Evolutionary conservation across 1,140 invertebrate genomes (phyloP), one percentile per base, ranked within the genome.

Genomic region (Tetramorium parvispinum): DNA sequence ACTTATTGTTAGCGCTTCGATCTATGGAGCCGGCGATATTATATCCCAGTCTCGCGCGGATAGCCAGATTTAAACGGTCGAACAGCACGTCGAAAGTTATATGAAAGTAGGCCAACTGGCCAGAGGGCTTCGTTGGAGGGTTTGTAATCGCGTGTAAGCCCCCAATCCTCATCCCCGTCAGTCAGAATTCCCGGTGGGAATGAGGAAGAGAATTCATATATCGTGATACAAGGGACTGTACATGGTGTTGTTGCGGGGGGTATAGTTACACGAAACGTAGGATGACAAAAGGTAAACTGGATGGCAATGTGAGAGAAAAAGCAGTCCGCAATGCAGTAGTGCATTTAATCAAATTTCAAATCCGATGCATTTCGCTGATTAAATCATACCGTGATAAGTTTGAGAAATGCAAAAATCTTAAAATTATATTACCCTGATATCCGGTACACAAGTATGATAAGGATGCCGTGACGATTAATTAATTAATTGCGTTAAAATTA

Each of bases 111-210:
- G 89, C 88, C 89, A 87, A 90, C 89, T 87, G 68, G 88, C 78
- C 68, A 37, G 68, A 90, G 86, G 85, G 89, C 57, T 82, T 77
- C 27, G 55, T 66, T 53, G 75, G 73, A 81, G 55, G 79, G 66
- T 83, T 77, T 82, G 78, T 89, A 90, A 90, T 90, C 88, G 86
- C 88, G 68, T 87, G 85, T 90, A 90, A 90, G 85, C 81, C 46
- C 78, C 63, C 76, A 79, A 81, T 89, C 63, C 87, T 87, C 88
- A 90, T 87, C 68, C 81, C 81, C 61, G 75, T 90, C 70, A 71
- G 75, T 71, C 55, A 71, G 81, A 81, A 90, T 87, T 65, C 76
- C 76, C 55, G 43, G 37, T 70, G 77, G 86, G 77, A 85, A 77
- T 79, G 85, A 79, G 73, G 73, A 85, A 73, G 85, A 53, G 51